Conservation (phyloP, 2,797 vertebrate genomes). For the Pseudocheirus occidentalis region DNA sequence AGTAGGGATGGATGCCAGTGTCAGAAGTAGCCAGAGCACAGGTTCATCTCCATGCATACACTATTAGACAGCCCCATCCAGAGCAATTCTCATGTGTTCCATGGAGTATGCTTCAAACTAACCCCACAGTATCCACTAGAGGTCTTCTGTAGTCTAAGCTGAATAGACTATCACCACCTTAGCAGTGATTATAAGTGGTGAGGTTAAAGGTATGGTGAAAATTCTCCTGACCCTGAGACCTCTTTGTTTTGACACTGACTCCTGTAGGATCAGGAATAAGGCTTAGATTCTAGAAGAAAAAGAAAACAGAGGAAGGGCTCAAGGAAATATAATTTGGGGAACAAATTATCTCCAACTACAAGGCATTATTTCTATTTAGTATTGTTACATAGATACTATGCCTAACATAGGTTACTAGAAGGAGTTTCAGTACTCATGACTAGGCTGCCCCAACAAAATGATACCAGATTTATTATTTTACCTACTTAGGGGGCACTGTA, state of each 20-base stretch:
- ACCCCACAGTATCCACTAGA: neutral
- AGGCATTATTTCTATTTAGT: neutral
- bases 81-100: too few species aligned
- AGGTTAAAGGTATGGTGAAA: too few species aligned
- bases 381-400: neutral
- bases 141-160: neutral
- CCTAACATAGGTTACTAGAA: neutral
- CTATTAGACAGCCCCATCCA: neutral
- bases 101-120: too few species aligned
- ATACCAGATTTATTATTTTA: neutral
- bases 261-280: neutral
- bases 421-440: neutral
- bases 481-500: too few species aligned
- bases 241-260: too few species aligned
- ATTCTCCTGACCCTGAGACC: too few species aligned
- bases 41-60: neutral
- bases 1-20: neutral
- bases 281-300: neutral
- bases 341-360: neutral
- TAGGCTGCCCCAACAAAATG: neutral
- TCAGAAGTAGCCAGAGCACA: neutral
- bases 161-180: neutral
- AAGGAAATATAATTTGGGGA: neutral
- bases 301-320: neutral
- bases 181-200: too few species aligned